A percentile compares a stretch with the other conserved stretches of the same genome.
These are phyloP conservation scores for Tokudaia muenninki DNA, from an alignment of 2,797 vertebrate species.

Conservation along the genomic window DNA sequence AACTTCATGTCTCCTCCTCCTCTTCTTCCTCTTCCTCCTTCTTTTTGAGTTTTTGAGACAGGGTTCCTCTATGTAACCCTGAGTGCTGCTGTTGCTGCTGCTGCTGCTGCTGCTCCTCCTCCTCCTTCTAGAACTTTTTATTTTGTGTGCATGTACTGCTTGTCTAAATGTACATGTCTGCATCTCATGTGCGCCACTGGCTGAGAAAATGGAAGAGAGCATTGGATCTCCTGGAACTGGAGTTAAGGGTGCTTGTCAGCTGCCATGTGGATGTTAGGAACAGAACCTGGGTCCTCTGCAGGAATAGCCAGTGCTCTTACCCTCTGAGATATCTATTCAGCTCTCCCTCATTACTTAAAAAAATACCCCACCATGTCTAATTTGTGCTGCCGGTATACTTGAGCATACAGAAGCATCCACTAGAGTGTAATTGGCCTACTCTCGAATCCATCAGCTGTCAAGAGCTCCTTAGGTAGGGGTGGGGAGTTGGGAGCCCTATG, in stretches of 20 bases:
- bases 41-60: background rate
- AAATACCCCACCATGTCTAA: background rate
- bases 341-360: background rate
- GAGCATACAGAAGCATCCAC: background rate
- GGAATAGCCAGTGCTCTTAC: background rate
- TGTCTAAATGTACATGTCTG: background rate
- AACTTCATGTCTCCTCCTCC: background rate
- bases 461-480: background rate
- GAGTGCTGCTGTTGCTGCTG: no score
- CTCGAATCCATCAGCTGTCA: background rate
- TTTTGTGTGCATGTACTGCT: background rate
- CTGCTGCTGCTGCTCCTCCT: background rate
- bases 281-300: background rate
- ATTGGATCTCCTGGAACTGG: background rate
- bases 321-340: background rate
- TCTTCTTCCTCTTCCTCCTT: background rate
- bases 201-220: background rate
- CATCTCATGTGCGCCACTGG: background rate
- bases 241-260: background rate
- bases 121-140: background rate
- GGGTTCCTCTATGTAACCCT: background rate
- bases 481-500: background rate
- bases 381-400: background rate
- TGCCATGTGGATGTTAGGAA: background rate
- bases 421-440: background rate